Conservation (phyloP, 2,797 vertebrate genomes). For the Thamnophis elegans region DNA sequence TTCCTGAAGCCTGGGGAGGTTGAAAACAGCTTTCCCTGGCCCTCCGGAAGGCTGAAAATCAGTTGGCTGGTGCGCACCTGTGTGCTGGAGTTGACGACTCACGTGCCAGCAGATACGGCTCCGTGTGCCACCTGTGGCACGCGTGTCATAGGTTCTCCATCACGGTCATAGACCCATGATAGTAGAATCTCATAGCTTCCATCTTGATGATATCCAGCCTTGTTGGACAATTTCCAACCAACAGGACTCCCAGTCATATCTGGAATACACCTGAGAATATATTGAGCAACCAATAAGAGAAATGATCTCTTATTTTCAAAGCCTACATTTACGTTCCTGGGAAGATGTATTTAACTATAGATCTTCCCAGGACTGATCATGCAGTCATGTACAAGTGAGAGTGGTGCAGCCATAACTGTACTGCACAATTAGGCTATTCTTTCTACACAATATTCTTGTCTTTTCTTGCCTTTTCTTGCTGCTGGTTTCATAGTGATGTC, state of each 20-base stretch:
- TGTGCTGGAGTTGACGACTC: too few relatives aligned
- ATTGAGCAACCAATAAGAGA: not conserved
- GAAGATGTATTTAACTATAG: not conserved
- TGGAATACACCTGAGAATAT: not conserved
- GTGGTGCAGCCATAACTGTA: not conserved
- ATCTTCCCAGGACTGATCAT: not conserved
- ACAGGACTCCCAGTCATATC: not conserved
- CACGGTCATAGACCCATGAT: constrained; percentile 43
- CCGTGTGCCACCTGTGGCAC: too few relatives aligned
- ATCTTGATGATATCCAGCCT: not conserved
- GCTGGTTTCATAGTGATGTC: not conserved
- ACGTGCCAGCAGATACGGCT: too few relatives aligned
- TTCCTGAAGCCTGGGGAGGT: too few relatives aligned
- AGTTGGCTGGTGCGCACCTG: too few relatives aligned
- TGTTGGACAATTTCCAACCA: not conserved
- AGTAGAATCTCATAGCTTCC: constrained; percentile 2
- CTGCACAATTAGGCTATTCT: not conserved
- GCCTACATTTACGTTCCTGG: not conserved
- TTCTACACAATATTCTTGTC: not conserved
- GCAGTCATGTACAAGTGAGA: not conserved
- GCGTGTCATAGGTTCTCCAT: too few relatives aligned
- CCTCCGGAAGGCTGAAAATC: too few relatives aligned
- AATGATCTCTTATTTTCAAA: constrained; percentile 5
- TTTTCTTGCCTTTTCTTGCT: not conserved
- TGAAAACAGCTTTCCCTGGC: too few relatives aligned